These are phyloP conservation scores for Papilio gigon DNA, from an alignment of 2,888 invertebrate genomes.

Conservation along the genomic window DNA sequence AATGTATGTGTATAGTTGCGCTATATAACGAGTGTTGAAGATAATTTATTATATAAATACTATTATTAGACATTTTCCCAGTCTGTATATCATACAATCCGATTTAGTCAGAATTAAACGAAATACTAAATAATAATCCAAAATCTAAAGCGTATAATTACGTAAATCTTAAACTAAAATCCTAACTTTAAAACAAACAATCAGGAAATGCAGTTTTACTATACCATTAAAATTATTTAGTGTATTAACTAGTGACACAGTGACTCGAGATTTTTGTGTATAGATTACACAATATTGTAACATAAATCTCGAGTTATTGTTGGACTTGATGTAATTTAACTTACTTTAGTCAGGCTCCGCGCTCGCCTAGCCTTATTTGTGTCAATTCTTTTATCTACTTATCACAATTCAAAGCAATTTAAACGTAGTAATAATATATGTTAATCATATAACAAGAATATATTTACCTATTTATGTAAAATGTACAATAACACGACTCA, in stretches of 20 bases:
- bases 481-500: constrained; percentile 44
- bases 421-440: constrained; percentile 60
- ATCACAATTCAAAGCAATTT: constrained; percentile 71
- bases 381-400: constrained; percentile 72
- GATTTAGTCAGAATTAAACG: no score
- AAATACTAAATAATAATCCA: background rate
- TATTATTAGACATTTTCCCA: background rate
- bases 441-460: constrained; percentile 55
- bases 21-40: constrained; percentile 1
- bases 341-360: constrained; percentile 47
- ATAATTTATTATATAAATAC: background rate
- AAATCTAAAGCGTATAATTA: background rate
- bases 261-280: constrained; percentile 12
- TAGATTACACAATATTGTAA: background rate
- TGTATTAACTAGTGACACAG: constrained; percentile 5
- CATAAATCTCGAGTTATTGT: constrained; percentile 1
- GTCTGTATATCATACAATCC: no score
- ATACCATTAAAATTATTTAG: background rate
- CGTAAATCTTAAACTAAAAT: no score
- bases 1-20: background rate
- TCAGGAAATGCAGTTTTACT: background rate
- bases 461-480: constrained; percentile 37
- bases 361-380: constrained; percentile 56
- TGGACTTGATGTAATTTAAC: constrained; percentile 2
- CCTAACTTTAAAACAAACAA: background rate